Percentiles rank a stretch among this genome's conserved stretches.
These are phyloP conservation scores for Aplodontia rufa DNA, from an alignment of 2,113 vertebrate species.

Conservation along the genomic window DNA sequence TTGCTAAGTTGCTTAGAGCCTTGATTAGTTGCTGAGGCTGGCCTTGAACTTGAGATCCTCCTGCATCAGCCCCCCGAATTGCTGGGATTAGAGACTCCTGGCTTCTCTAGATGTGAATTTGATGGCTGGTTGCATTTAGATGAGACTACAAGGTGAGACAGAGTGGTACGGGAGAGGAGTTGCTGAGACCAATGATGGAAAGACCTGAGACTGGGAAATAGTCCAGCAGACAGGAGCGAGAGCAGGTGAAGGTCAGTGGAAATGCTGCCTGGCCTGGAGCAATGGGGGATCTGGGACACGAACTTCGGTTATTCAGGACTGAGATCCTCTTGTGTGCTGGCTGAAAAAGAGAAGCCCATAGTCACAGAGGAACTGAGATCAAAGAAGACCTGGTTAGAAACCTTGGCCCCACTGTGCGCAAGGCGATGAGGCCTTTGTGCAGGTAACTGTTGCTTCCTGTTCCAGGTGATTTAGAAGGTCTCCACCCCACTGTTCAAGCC, in stretches of 20 bases:
- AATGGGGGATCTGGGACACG: fast-evolving
- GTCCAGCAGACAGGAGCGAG: background rate
- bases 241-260: too few relatives aligned
- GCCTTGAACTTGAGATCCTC: too few relatives aligned
- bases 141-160: background rate
- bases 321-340: too few relatives aligned
- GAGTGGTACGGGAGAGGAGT: fast-evolving
- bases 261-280: too few relatives aligned
- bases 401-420: too few relatives aligned
- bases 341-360: background rate
- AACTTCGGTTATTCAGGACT: background rate
- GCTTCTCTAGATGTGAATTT: background rate
- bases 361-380: background rate
- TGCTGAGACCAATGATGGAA: fast-evolving
- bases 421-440: fast-evolving
- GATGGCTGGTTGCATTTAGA: background rate
- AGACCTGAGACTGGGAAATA: background rate
- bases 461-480: background rate
- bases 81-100: too few relatives aligned
- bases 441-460: background rate
- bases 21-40: too few relatives aligned
- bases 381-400: background rate
- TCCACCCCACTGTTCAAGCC: background rate
- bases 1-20: too few relatives aligned
- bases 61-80: too few relatives aligned